Evolutionary conservation across 2,888 invertebrate genomes (phyloP), one percentile per base, ranked within the genome.

Genomic region (Campopleginae sp.): DNA sequence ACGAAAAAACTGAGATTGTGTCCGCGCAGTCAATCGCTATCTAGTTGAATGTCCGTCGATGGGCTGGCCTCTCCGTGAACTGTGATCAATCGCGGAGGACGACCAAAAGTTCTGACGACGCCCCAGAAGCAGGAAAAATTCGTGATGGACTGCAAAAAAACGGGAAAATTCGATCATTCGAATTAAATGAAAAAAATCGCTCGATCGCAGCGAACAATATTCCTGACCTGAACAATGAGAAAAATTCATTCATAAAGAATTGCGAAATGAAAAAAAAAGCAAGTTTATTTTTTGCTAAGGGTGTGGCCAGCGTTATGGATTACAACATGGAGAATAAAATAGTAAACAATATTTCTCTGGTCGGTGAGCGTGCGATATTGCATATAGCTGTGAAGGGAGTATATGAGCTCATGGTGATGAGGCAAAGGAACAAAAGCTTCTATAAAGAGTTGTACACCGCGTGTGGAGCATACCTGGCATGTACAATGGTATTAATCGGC

Each of bases 401-500:
- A 27, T 27, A 58, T 12, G 27, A 58, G 58, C 58, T 58, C 58
- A 23, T 58, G 27, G 58, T 58, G 58, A 58, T 27, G 58, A 58
- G 58, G 14, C 27, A 14, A 58, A 14, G 5, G 58, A 58, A 58
- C 58, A 58, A 58, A 58, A 58, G 58, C 27, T 58, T 58, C 14
- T 58, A 58, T 58, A 58, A 58, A 58, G 58, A 27, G 14, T 58
- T 58, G 14, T 58, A 58, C 27, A 58, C 27, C 27, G 58, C 27
- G 54, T 23, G 27, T 38, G 33, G 19, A 38, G 38, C 31, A 70
- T 70, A 70, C 70, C 70, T 31, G 61, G 27, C n/a, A 44, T 87
- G 81, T 84, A 87, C 87, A 88, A 88, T 86, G 87, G 87, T 83
- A 89, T 90, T 89, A 90, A 90, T 88, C 89, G 89, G 88, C 88